Evolutionary conservation across 2,797 vertebrate species (phyloP), one percentile per base, ranked within the genome.

Genomic region (Hephaestus fuliginosus): DNA sequence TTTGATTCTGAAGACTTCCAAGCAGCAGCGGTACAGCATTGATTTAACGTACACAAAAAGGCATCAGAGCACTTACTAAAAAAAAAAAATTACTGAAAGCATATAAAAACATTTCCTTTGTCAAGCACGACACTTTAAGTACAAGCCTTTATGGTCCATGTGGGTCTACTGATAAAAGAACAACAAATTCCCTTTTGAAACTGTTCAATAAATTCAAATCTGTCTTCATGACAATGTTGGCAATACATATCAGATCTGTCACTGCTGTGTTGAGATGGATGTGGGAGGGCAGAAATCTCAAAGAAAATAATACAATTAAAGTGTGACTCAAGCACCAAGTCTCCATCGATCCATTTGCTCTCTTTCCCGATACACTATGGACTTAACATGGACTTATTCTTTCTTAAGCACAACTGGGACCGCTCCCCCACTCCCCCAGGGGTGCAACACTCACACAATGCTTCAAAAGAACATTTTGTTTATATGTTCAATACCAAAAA

Each of bases 391-490:
- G 93, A 93, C 92, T 94, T 94, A 94, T 94, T 92, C 87, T 93
- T 93, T 93, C 91, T 94, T 93, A 93, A 94, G 88, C 91, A 93
- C 89, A 88, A 88, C 81, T 63, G 85, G 86, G 92, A 89, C 43
- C 66, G 17, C 83, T 82, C 76, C 90, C 82, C 65, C 72, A 25
- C 84, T 84, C 69, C 82, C 70, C 36, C 33, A 18, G 22, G 85
- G 84, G 78, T 81, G 81, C 73, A 91, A 72, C 85, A 63, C 85
- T 91, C 82, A 80, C 89, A 91, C 89, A 88, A 91, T 91, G 84
- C 91, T 93, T 94, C 91, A 94, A 94, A 93, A 94, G 88, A 93
- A 90, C 92, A 95, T 93, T 91, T 92, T 94, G 93, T 94, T 93
- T 92, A 88, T 91, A 89, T 92, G 92, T 91, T 95, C 92, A 93